Evolutionary conservation across 2,113 vertebrate genomes (phyloP).

Genomic region (Herpetotheres cachinnans): DNA sequence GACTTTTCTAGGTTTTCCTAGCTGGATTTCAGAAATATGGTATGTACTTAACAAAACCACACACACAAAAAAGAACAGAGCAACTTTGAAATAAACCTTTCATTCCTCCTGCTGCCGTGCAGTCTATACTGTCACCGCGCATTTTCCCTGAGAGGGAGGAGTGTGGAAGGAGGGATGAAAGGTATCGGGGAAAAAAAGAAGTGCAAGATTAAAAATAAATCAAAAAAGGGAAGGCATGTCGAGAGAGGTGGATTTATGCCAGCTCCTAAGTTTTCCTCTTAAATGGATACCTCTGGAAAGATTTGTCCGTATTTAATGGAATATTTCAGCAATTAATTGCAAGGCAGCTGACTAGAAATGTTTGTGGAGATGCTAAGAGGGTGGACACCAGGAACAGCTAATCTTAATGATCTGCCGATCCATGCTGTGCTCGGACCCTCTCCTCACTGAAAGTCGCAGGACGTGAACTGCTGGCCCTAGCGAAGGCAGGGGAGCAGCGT

Average conservation of each 20-base stretch:
- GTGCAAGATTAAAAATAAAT: conserved; percentile 48
- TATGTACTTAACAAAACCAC: conserved; percentile 55
- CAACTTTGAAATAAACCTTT: conserved; percentile 57
- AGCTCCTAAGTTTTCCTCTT: neutral
- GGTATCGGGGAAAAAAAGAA: neutral
- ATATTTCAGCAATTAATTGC: neutral
- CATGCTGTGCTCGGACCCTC: neutral
- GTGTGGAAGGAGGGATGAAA: neutral
- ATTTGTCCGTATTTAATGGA: neutral
- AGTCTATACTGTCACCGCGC: neutral
- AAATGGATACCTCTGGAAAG: neutral
- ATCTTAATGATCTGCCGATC: neutral
- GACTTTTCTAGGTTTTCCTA: conserved; percentile 64
- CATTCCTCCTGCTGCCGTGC: neutral
- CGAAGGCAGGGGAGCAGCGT: neutral
- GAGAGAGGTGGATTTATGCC: neutral
- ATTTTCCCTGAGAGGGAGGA: neutral
- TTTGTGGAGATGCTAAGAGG: neutral
- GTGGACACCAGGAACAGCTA: neutral
- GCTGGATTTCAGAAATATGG: conserved; percentile 53
- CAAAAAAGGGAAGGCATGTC: neutral
- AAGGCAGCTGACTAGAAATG: neutral
- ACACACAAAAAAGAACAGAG: conserved; percentile 32
- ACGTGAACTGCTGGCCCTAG: neutral
- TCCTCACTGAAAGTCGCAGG: neutral